A percentile compares a stretch with the other conserved stretches of the same genome.
These are phyloP conservation scores for Cheilosia pagana DNA, from an alignment of 2,888 invertebrate species.

Conservation along the genomic window DNA sequence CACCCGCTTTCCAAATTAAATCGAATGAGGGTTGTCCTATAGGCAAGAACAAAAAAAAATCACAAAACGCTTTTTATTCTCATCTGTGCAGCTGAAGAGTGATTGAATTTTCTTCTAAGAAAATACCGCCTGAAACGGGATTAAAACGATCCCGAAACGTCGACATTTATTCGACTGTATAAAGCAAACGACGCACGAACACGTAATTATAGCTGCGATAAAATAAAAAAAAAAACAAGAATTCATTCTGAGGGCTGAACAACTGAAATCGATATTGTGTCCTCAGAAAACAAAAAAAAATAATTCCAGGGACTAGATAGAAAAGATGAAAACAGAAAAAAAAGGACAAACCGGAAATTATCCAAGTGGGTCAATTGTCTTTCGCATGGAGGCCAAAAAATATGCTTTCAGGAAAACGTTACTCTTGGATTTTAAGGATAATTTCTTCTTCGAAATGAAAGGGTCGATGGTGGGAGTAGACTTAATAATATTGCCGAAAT, in stretches of 20 bases:
- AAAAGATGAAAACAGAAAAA: slow-evolving; percentile 21
- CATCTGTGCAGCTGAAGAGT: neutral
- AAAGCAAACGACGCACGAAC: slow-evolving; percentile 39
- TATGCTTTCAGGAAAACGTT: slow-evolving; percentile 1
- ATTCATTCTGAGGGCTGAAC: slow-evolving; percentile 33
- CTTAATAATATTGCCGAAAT: no score
- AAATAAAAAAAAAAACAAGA: slow-evolving; percentile 1
- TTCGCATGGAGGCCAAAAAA: neutral
- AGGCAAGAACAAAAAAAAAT: neutral
- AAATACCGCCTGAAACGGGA: neutral
- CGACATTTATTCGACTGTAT: slow-evolving; percentile 22
- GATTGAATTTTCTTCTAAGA: slow-evolving; percentile 12
- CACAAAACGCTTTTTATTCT: slow-evolving; percentile 22
- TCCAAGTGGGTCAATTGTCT: slow-evolving; percentile 61
- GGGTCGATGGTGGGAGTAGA: no score
- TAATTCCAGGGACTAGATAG: slow-evolving; percentile 16
- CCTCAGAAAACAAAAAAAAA: slow-evolving; percentile 26
- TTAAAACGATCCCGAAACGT: slow-evolving; percentile 7
- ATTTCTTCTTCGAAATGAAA: no score
- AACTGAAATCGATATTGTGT: slow-evolving; percentile 34
- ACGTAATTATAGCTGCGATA: slow-evolving; percentile 38
- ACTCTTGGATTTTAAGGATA: slow-evolving; percentile 4
- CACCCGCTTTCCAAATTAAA: no score
- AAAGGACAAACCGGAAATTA: slow-evolving; percentile 62
- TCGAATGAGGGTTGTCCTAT: neutral